Conservation (phyloP, 2,888 invertebrate genomes). For the Drosophila nr. perissopoda region DNA sequence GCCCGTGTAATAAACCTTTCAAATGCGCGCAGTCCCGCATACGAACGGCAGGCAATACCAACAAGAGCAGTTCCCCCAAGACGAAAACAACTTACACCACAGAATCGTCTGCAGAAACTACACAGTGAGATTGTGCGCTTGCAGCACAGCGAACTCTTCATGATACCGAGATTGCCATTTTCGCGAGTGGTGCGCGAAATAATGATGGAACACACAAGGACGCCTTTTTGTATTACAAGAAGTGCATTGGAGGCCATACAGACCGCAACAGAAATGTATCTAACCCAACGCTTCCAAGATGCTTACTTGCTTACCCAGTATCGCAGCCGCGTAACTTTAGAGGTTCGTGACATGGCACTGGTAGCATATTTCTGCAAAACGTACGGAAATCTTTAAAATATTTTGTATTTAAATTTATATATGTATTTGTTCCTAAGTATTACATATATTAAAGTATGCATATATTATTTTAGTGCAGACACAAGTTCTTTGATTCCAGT, state of each 20-base stretch:
- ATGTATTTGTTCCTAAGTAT: not conserved
- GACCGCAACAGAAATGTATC: slow-evolving; percentile 85
- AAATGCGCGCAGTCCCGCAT: not conserved
- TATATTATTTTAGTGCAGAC: not conserved
- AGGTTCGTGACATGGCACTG: slow-evolving; percentile 85
- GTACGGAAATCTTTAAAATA: slow-evolving; percentile 27
- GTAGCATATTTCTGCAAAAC: slow-evolving; percentile 59
- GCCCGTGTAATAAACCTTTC: not conserved
- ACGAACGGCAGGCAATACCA: not conserved
- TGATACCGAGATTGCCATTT: slow-evolving; percentile 85
- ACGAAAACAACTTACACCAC: slow-evolving; percentile 46
- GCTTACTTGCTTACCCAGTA: slow-evolving; percentile 84
- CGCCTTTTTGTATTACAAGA: slow-evolving; percentile 76
- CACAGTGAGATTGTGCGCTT: slow-evolving; percentile 47
- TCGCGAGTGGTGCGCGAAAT: slow-evolving; percentile 85
- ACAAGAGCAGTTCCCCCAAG: not conserved
- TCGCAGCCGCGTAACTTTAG: slow-evolving; percentile 85
- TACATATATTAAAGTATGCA: not conserved
- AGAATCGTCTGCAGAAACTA: slow-evolving; percentile 6
- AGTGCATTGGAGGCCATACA: slow-evolving; percentile 86
- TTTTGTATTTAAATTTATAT: not conserved
- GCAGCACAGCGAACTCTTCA: slow-evolving; percentile 34
- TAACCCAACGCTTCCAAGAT: slow-evolving; percentile 86
- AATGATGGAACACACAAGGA: slow-evolving; percentile 60
- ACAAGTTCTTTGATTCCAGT: not conserved